phyloP scores from a whole-genome alignment of 2,797 vertebrate genomes.

The Gambusia yucatana region DNA sequence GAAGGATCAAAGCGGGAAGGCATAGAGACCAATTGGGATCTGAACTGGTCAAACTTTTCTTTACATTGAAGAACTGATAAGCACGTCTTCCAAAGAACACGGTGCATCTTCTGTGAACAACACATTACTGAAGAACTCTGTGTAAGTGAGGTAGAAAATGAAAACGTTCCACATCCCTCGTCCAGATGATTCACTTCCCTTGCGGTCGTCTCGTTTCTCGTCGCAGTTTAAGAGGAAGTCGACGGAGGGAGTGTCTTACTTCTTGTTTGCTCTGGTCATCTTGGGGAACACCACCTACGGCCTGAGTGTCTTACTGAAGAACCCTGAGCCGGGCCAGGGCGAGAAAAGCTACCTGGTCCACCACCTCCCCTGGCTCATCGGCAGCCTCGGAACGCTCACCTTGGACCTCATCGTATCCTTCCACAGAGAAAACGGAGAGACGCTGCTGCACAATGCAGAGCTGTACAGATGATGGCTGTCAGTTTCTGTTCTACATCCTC shows the following conservation, averaged over 20 bases:
- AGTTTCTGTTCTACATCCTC: background rate
- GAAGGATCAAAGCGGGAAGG: too few relatives aligned
- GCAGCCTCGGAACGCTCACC: constrained; percentile 91
- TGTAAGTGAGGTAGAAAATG: background rate
- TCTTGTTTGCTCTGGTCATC: constrained; percentile 93
- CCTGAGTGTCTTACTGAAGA: constrained; percentile 90
- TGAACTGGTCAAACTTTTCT: background rate
- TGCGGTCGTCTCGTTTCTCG: background rate
- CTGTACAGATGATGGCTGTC: background rate
- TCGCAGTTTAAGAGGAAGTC: constrained; percentile 89
- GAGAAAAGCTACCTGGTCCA: constrained; percentile 88
- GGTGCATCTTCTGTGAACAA: background rate
- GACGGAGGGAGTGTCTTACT: constrained; percentile 89
- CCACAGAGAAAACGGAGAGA: background rate
- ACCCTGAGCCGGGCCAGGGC: constrained; percentile 83
- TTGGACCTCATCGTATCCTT: constrained; percentile 94
- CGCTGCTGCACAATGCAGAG: background rate
- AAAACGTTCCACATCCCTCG: background rate
- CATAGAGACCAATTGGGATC: background rate
- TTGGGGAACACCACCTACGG: constrained; percentile 92
- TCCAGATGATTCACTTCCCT: background rate
- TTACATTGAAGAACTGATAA: too few relatives aligned
- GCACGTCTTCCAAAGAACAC: background rate
- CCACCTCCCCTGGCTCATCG: constrained; percentile 95
- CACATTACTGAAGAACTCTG: background rate